A percentile compares a stretch with the other conserved stretches of the same genome.
Conservation (phyloP, 2,113 vertebrate genomes). For the Drymodes brunneopygia region DNA sequence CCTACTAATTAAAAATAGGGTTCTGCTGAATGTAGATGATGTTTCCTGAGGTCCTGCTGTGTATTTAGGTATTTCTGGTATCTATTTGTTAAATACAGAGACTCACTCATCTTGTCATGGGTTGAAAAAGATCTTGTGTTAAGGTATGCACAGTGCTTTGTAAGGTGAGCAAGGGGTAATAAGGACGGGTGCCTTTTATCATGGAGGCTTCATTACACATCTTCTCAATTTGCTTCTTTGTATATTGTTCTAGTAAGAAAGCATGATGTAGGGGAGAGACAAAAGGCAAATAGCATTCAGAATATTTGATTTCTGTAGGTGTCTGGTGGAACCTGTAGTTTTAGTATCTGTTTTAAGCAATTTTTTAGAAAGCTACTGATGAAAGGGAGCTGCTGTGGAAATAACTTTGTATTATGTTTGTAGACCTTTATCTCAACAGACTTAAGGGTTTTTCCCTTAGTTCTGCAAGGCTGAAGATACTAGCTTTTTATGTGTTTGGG, state of each 20-base stretch:
- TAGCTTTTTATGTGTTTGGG: background rate
- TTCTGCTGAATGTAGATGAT: background rate
- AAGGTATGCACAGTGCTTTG: accelerated
- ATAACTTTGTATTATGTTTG: background rate
- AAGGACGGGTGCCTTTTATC: background rate
- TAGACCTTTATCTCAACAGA: background rate
- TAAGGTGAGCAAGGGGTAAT: background rate
- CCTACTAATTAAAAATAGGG: constrained; percentile 24
- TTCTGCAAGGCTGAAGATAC: background rate
- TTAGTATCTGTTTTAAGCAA: background rate
- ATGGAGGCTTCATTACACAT: background rate
- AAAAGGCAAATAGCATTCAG: background rate
- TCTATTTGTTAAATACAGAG: background rate
- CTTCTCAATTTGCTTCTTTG: background rate
- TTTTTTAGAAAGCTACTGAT: background rate
- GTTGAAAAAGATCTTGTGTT: background rate
- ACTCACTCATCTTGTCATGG: background rate
- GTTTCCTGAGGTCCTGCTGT: background rate
- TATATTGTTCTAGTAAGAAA: background rate
- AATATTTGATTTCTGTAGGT: background rate
- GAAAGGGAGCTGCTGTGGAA: background rate
- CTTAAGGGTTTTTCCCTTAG: background rate
- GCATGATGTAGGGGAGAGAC: background rate
- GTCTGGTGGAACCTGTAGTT: background rate
- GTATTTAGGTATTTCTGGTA: background rate